Percentiles rank a stretch among this genome's conserved stretches.
phyloP scores from a whole-genome alignment of 1,140 invertebrate species.

The Diachasmimorpha longicaudata region DNA sequence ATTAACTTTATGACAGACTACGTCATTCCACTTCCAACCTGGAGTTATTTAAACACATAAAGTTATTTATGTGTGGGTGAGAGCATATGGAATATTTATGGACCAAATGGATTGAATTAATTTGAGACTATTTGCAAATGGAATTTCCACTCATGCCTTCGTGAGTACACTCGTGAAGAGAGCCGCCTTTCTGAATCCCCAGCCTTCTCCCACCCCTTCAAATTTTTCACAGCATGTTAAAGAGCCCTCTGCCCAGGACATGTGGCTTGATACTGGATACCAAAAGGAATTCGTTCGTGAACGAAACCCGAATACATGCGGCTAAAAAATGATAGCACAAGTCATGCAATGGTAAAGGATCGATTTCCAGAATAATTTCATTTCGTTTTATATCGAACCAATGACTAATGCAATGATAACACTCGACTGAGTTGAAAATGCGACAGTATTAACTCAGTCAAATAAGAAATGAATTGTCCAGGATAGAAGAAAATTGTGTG shows the following conservation, averaged over 20 bases:
- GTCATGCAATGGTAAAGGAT: too few species aligned
- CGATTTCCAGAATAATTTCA: too few species aligned
- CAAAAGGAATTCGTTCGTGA: neutral
- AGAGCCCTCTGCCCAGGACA: conserved; percentile 42
- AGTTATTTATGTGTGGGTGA: neutral
- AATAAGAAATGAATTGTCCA: too few species aligned
- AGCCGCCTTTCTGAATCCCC: neutral
- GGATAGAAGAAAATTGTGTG: too few species aligned
- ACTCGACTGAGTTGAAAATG: too few species aligned
- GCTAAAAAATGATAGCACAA: too few species aligned
- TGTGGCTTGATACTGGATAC: conserved; percentile 39
- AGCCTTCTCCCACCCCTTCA: too few species aligned
- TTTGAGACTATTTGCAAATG: conserved; percentile 5
- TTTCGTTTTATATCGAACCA: too few species aligned
- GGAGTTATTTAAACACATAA: neutral
- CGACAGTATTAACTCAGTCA: too few species aligned
- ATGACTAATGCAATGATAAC: too few species aligned
- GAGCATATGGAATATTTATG: conserved; percentile 1
- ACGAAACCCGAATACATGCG: too few species aligned
- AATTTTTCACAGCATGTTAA: conserved; percentile 36
- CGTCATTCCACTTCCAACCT: neutral
- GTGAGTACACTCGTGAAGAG: neutral
- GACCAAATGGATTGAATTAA: neutral
- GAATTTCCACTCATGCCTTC: neutral
- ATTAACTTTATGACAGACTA: neutral